A percentile compares a stretch with the other conserved stretches of the same genome.
phyloP scores from a whole-genome alignment of 2,888 invertebrate species.

The Lochmaea crataegi region DNA sequence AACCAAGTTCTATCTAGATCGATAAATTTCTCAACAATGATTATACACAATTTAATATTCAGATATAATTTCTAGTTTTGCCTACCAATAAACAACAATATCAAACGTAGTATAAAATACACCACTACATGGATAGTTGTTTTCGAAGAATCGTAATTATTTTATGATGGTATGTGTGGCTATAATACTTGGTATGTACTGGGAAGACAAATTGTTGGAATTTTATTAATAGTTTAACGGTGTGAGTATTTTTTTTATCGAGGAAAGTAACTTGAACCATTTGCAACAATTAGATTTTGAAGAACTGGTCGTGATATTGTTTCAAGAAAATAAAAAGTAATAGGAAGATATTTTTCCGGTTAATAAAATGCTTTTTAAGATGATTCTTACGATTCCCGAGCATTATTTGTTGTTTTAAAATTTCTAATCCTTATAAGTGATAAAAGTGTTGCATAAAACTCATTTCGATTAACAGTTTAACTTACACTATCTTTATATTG shows the following conservation, averaged over 20 bases:
- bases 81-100: not conserved
- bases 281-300: too few relatives aligned
- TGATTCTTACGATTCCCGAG: too few relatives aligned
- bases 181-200: not conserved
- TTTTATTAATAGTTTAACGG: not conserved
- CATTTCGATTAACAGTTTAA: too few relatives aligned
- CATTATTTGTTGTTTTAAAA: too few relatives aligned
- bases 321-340: not conserved
- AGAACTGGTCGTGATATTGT: too few relatives aligned
- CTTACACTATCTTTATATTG: too few relatives aligned
- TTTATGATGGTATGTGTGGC: not conserved
- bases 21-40: not conserved
- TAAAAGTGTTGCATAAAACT: too few relatives aligned
- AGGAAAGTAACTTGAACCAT: too few relatives aligned
- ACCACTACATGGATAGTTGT: not conserved
- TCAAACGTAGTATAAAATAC: too few relatives aligned
- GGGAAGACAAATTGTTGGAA: not conserved
- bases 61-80: not conserved
- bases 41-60: not conserved
- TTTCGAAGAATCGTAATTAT: not conserved
- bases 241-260: not conserved
- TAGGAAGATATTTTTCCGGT: not conserved
- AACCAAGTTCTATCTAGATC: too few relatives aligned
- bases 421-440: too few relatives aligned
- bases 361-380: not conserved